Base-by-base conservation (phyloP, 2,113 vertebrate species). In the Cephalophus harveyi region DNA sequence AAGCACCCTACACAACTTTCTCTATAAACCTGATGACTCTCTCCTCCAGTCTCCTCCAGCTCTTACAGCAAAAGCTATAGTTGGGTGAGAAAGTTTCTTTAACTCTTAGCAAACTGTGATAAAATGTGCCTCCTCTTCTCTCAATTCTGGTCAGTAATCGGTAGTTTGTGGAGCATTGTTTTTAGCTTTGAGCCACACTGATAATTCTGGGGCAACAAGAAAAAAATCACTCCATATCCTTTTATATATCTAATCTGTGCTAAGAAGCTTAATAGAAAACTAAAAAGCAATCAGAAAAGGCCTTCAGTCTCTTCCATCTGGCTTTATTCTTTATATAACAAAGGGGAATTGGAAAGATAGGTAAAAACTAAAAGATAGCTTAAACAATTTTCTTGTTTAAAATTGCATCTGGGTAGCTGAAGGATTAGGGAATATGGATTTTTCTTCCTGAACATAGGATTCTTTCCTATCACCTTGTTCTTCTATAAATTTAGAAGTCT, bases 281-380 rank as follows among this genome's bases (percentile, higher is more conserved):
- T 21, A 71, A 97, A 97, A 94, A 84, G 10, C 92, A 97, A 93
- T 97, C 92, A 98, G 84, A 98, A 98, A 97, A 98, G 14, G 46
- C 28, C 59, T 97, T 30, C 54, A 50, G 3, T 94, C 14, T 48
- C 30, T 23, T 97, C 33, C 40, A 97, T 83, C 30, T 96, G 48
- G 4, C 92, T 98, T 97, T 57, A 93, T 97, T 97, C 95, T 90
- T 83, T 88, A 96, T 48, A 95, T 25, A 95, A 92, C 48, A 97
- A 97, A 76, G 21, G 48, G 60, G 76, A 90, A 95, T 46, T 87
- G 67, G 46, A 67, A 93, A 92, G 33, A 92, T 82, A 52, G 21
- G 60, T 96, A 87, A 92, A 96, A 89, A 50, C 36, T 28, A 86
- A 2, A 10, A 0, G n/a, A 40, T 74, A 74, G n/a, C 25, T 74